Evolutionary conservation across 2,888 invertebrate genomes (phyloP).

Genomic region (Psylliodes chrysocephalus): DNA sequence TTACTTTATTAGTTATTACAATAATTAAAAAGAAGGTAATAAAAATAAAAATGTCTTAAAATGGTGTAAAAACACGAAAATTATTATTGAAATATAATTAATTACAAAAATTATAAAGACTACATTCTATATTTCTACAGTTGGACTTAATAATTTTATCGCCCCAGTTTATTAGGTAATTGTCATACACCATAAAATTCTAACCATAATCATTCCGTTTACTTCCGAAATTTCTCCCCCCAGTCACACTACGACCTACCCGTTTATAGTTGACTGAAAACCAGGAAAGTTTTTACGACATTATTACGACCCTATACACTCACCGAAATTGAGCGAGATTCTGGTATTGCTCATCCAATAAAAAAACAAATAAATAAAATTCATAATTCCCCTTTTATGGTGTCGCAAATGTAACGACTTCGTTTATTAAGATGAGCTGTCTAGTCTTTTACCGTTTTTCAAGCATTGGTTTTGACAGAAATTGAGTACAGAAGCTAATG

Average conservation of each 20-base stretch:
- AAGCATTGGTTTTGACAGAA: too few species aligned
- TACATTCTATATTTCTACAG: not conserved
- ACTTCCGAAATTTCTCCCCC: not conserved
- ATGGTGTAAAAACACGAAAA: too few species aligned
- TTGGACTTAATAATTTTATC: not conserved
- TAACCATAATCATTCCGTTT: slow-evolving; percentile 5
- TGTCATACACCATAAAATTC: not conserved
- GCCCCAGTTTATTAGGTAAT: not conserved
- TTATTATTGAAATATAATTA: too few species aligned
- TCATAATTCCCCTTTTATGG: slow-evolving; percentile 24
- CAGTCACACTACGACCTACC: not conserved
- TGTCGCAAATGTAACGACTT: slow-evolving; percentile 3
- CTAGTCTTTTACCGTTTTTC: too few species aligned
- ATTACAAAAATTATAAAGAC: not conserved
- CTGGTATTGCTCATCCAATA: slow-evolving; percentile 10
- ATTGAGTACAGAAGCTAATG: too few species aligned
- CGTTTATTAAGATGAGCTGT: slow-evolving; percentile 2
- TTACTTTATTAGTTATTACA: too few species aligned
- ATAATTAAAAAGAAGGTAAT: too few species aligned
- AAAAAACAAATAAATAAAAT: slow-evolving; percentile 29
- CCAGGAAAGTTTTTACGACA: slow-evolving; percentile 24
- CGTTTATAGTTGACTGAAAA: slow-evolving; percentile 15
- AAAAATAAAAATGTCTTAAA: too few species aligned
- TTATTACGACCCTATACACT: slow-evolving; percentile 20
- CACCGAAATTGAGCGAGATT: slow-evolving; percentile 24